Conservation (phyloP, 2,113 vertebrate species). For the Rhynchomys soricoides region DNA sequence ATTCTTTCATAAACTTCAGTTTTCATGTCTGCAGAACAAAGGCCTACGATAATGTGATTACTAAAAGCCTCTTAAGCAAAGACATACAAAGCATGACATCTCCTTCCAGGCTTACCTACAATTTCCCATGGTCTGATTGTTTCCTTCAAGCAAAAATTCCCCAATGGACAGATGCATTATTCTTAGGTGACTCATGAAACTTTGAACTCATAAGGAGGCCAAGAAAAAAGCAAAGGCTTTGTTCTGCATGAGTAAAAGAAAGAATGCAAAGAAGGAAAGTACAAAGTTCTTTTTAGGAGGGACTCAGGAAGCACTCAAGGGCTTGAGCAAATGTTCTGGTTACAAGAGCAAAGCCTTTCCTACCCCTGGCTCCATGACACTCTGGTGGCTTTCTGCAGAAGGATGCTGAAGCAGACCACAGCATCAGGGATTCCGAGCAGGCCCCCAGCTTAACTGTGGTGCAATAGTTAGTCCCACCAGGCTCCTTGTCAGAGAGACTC, state of each 20-base stretch:
- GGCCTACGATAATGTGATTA: neutral
- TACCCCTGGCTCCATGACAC: neutral
- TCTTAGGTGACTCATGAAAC: neutral
- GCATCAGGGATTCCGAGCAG: neutral
- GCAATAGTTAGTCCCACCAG: neutral
- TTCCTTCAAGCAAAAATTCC: neutral
- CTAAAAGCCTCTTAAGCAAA: neutral
- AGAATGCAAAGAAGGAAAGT: neutral
- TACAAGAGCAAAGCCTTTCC: neutral
- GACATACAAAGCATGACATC: neutral
- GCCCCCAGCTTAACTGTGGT: neutral
- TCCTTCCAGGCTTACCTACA: conserved; percentile 9
- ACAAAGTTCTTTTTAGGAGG: neutral
- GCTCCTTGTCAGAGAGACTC: neutral
- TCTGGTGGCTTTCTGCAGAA: neutral
- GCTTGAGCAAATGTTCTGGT: neutral
- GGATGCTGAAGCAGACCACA: neutral
- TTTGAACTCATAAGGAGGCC: neutral
- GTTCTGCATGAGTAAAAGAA: neutral
- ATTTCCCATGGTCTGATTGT: neutral
- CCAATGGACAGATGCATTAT: neutral
- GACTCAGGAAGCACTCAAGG: neutral
- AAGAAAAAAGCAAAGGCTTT: neutral
- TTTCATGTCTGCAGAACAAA: conserved; percentile 12
- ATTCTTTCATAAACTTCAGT: neutral